Conservation (phyloP, 2,797 vertebrate species). For the Rhinichthys osculus region DNA sequence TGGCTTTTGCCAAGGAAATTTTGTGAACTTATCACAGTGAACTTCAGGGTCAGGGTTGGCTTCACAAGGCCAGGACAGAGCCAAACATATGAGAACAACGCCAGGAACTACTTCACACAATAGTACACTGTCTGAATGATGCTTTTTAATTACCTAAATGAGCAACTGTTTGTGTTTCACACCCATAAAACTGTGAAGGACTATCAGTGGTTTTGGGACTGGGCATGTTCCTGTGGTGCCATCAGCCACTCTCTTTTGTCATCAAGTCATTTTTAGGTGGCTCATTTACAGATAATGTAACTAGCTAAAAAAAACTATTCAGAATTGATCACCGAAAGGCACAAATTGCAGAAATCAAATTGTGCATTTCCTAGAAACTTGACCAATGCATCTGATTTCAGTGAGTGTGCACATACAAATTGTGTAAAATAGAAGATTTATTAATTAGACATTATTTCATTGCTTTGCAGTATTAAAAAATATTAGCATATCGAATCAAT, state of each 20-base stretch:
- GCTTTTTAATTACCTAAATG: not conserved
- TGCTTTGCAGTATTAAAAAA: not conserved
- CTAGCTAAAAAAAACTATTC: not conserved
- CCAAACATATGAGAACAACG: not conserved
- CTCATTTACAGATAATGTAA: not conserved
- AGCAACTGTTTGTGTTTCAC: not conserved
- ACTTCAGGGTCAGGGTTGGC: not conserved
- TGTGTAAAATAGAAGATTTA: not conserved
- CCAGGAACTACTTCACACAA: constrained; percentile 27
- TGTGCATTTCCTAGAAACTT: not conserved
- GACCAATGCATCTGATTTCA: not conserved
- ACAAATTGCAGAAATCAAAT: not conserved
- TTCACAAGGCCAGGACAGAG: constrained; percentile 16
- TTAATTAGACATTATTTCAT: not conserved
- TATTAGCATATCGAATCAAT: not conserved
- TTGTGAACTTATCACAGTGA: constrained; percentile 6
- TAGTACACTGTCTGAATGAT: constrained; percentile 1
- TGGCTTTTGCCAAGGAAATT: constrained; percentile 46
- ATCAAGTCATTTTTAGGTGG: not conserved
- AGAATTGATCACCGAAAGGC: not conserved
- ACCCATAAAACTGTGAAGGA: not conserved
- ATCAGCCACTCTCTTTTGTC: not conserved
- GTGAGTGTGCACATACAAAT: not conserved
- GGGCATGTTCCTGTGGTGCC: not conserved
- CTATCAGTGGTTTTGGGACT: constrained; percentile 1